Evolutionary conservation across 23 tunicate species (phyloP).

Genomic region (Ciona savignyi): DNA sequence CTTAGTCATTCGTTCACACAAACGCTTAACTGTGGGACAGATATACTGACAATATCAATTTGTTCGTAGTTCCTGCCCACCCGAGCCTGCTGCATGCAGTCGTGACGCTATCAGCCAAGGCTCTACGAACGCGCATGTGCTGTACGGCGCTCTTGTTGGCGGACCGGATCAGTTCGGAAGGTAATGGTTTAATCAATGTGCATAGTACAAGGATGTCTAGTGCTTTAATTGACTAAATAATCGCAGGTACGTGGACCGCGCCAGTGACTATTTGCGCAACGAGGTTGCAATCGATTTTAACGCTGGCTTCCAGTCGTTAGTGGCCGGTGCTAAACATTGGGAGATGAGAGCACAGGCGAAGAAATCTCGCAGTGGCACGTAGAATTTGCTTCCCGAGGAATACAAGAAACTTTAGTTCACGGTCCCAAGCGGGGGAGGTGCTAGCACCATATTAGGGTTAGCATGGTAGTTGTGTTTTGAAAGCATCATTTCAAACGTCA

Average conservation of each 20-base stretch:
- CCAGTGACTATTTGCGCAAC: slow-evolving; percentile 3
- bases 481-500: too few relatives aligned
- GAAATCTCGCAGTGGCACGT: not conserved
- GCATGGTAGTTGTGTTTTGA: too few relatives aligned
- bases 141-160: slow-evolving; percentile 7
- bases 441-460: too few relatives aligned
- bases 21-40: too few relatives aligned
- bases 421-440: too few relatives aligned
- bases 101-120: not conserved
- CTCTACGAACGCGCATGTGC: not conserved
- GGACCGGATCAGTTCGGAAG: slow-evolving; percentile 1
- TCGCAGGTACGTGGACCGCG: slow-evolving; percentile 6
- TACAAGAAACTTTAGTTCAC: too few relatives aligned
- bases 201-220: not conserved
- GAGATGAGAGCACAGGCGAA: not conserved
- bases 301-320: slow-evolving; percentile 9
- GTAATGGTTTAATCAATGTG: not conserved
- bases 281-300: slow-evolving; percentile 1
- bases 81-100: not conserved
- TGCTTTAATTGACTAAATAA: not conserved
- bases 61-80: not conserved
- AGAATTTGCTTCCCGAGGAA: too few relatives aligned
- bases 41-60: too few relatives aligned
- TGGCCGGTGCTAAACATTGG: not conserved
- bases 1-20: too few relatives aligned